Conservation (phyloP, 2,888 invertebrate species). For the Melikaiella ostensackeni region DNA sequence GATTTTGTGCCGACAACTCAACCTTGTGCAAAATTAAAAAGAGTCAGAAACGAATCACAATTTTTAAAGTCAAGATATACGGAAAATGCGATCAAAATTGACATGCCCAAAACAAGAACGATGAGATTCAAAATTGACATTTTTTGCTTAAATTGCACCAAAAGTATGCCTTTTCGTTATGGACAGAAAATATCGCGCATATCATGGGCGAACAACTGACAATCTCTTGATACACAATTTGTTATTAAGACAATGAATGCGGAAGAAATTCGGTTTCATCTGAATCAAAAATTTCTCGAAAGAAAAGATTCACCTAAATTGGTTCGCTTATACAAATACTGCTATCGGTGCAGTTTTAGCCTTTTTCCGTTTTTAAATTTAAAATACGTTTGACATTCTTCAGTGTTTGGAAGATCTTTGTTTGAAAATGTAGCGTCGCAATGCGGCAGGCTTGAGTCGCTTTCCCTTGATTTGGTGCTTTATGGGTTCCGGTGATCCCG, state of each 20-base stretch:
- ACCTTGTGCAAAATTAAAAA: neutral
- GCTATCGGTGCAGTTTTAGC: too few relatives aligned
- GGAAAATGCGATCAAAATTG: neutral
- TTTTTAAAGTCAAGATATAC: neutral
- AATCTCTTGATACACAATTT: too few relatives aligned
- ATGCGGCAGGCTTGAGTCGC: constrained; percentile 6
- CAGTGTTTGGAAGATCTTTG: neutral
- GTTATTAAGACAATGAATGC: too few relatives aligned
- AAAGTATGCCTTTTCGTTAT: too few relatives aligned
- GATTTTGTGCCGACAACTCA: neutral
- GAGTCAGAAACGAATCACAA: neutral
- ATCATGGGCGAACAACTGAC: too few relatives aligned
- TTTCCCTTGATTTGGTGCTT: constrained; percentile 8
- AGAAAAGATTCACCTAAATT: neutral
- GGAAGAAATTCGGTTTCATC: too few relatives aligned
- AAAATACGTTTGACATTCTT: neutral
- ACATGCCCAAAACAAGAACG: neutral
- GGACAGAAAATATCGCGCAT: too few relatives aligned
- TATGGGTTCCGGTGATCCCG: constrained; percentile 25
- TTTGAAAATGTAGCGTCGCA: constrained; percentile 15
- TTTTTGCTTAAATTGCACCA: too few relatives aligned
- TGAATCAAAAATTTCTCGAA: neutral
- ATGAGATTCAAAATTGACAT: neutral
- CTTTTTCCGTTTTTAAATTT: neutral
- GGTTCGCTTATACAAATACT: too few relatives aligned